Conservation (phyloP, 2,888 invertebrate genomes). For the Griposia aprilina region DNA sequence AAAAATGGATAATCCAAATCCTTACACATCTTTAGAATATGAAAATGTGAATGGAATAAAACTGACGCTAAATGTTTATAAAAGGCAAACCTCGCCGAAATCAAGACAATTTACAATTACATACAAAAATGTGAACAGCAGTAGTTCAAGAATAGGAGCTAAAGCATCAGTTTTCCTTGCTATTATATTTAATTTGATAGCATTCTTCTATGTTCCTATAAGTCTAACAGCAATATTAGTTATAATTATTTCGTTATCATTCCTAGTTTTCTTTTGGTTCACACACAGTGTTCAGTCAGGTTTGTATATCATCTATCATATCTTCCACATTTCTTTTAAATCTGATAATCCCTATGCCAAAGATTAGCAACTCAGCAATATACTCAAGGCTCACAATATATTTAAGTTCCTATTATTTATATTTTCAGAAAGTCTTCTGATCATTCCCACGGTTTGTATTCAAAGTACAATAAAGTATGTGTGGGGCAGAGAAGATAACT, state of each 20-base stretch:
- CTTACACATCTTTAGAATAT: constrained; percentile 69
- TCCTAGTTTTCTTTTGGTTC: constrained; percentile 84
- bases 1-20: constrained; percentile 33
- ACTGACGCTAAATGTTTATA: constrained; percentile 77
- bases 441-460: constrained; percentile 87
- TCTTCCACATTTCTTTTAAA: not conserved
- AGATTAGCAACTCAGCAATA: not conserved
- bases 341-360: not conserved
- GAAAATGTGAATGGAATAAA: constrained; percentile 86
- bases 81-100: constrained; percentile 75
- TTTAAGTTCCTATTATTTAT: constrained; percentile 33
- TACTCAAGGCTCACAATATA: not conserved
- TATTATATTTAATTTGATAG: constrained; percentile 81
- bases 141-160: constrained; percentile 75
- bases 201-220: constrained; percentile 79
- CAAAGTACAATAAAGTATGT: constrained; percentile 87
- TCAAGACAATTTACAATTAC: constrained; percentile 83
- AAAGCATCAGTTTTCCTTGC: constrained; percentile 79
- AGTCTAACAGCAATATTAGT: constrained; percentile 80
- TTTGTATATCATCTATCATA: constrained; percentile 57
- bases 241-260: constrained; percentile 80
- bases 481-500: constrained; percentile 81
- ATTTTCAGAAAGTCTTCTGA: constrained; percentile 83
- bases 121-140: constrained; percentile 76
- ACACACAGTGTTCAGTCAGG: constrained; percentile 88